A percentile compares a stretch with the other conserved stretches of the same genome.
phyloP scores from a whole-genome alignment of 2,113 vertebrate genomes.

The Ciconia stormi region DNA sequence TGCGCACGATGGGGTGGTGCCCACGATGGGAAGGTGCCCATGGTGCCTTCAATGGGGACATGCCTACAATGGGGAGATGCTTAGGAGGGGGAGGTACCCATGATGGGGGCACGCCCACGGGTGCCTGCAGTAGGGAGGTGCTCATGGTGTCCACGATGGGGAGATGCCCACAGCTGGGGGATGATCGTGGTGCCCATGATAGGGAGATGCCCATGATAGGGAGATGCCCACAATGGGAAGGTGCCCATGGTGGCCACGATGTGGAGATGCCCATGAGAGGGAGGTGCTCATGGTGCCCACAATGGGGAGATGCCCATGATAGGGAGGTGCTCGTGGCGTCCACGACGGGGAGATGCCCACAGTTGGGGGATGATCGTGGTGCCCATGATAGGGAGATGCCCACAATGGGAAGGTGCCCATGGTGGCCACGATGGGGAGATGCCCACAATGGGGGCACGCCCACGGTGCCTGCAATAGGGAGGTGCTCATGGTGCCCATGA shows the following conservation, averaged over 20 bases:
- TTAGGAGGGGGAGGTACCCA: too few species aligned
- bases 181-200: rapidly evolving
- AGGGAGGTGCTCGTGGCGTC: neutral
- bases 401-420: neutral
- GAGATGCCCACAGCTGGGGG: neutral
- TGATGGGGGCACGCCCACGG: neutral
- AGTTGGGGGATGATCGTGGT: too few species aligned
- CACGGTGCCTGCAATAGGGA: too few species aligned
- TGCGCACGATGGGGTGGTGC: too few species aligned
- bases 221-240: neutral
- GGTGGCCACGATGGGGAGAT: too few species aligned
- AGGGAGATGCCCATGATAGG: neutral
- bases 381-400: neutral
- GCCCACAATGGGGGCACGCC: too few species aligned
- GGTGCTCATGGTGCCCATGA: neutral
- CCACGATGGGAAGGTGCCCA: neutral
- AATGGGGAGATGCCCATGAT: too few species aligned
- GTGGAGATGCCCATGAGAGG: neutral
- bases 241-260: neutral
- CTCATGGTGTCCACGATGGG: too few species aligned
- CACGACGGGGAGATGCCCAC: neutral
- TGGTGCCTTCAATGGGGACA: too few species aligned
- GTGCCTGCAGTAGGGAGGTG: neutral
- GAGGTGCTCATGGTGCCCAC: too few species aligned
- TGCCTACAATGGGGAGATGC: neutral